A percentile compares a stretch with the other conserved stretches of the same genome.
Evolutionary conservation across 2,113 vertebrate genomes (phyloP).

Genomic region (Burhinus bistriatus): DNA sequence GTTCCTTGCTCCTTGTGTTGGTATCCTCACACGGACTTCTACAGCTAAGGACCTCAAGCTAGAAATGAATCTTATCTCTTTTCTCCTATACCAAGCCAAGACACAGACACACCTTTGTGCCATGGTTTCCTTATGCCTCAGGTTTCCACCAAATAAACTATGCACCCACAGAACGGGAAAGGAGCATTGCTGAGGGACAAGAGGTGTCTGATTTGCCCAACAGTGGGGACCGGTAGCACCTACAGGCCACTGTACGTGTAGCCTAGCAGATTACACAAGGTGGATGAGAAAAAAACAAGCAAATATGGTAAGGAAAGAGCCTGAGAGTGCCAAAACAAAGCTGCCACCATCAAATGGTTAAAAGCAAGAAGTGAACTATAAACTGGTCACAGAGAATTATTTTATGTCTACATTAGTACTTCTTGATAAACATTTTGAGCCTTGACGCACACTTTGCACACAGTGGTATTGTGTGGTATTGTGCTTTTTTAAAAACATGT

Average conservation of each 20-base stretch:
- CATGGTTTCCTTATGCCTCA: fast-evolving
- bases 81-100: neutral
- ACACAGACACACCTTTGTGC: neutral
- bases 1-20: neutral
- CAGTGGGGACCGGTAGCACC: neutral
- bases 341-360: neutral
- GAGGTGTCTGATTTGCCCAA: neutral
- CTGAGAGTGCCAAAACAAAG: fast-evolving
- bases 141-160: neutral
- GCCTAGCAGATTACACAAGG: neutral
- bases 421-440: neutral
- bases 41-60: fast-evolving
- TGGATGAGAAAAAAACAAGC: neutral
- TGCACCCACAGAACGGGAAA: neutral
- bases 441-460: neutral
- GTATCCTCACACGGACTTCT: neutral
- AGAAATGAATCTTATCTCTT: neutral
- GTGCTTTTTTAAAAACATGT: neutral
- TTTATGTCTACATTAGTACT: neutral
- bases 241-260: neutral
- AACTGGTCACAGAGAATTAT: neutral
- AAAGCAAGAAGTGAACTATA: neutral
- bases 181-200: neutral
- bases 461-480: fast-evolving
- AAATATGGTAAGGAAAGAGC: neutral